Base-by-base conservation (phyloP, 2,797 vertebrate species). In the Chelmon rostratus region DNA sequence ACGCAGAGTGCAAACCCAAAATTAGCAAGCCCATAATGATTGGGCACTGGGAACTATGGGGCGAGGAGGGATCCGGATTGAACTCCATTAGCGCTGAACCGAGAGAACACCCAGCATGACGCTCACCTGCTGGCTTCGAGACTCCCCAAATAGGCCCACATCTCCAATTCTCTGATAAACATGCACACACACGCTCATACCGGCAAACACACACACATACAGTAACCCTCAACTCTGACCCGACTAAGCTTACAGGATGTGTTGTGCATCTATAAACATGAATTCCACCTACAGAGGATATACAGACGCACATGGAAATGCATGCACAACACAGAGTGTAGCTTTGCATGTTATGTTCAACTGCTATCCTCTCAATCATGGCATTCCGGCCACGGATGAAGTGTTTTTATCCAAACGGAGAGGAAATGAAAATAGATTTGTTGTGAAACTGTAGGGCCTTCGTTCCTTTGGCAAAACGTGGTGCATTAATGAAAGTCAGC, bases 61-160 rank as follows among this genome's bases (percentile, higher is more conserved):
- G 54, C 19, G 59, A 83, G 76, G 65, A 81, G 58, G 74, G 67
- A 82, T 62, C 82, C 44, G 53, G 79, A 88, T 86, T 91, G 78
- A 89, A 88, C 83, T 91, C 89, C 87, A 92, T 95, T 93, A 93
- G 81, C 80, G 73, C 47, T 88, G 83, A 91, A 88, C 84, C 69
- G 62, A 89, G 87, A 90, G 87, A 88, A 88, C 82, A 89, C 85
- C 85, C 87, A 90, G 86, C 82, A 82, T 88, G 89, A 86, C 83
- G 88, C 85, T 87, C 87, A 91, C 87, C 90, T 90, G 77, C 79
- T 63, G 65, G 78, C 91, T 65, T 52, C 53, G 81, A 90, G 84
- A 84, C 84, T 83, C 68, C 84, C 59, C 82, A 79, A 86, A 87
- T 64, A 76, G 83, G 50, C 73, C 73, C 70, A 23, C 75, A 82